These are phyloP conservation scores for Taphrorychus bicolor DNA, from an alignment of 2,888 invertebrate genomes.

Conservation along the genomic window DNA sequence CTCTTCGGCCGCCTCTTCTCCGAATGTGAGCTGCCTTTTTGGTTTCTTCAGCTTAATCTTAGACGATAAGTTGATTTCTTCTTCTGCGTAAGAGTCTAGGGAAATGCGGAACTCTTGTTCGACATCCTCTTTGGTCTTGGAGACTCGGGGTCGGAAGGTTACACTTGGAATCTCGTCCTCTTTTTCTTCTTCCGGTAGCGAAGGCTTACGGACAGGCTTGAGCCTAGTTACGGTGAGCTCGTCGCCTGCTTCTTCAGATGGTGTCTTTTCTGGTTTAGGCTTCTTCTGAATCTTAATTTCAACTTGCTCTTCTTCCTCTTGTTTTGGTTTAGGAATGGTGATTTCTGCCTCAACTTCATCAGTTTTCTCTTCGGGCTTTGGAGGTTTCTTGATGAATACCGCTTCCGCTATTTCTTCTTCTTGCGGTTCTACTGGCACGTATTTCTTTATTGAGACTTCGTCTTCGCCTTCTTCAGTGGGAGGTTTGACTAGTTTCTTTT, in stretches of 20 bases:
- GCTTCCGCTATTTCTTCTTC: constrained; percentile 68
- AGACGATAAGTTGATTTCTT: constrained; percentile 86
- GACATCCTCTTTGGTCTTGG: constrained; percentile 84
- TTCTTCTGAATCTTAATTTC: constrained; percentile 53
- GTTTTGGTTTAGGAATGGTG: constrained; percentile 40
- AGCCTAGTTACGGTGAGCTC: constrained; percentile 78
- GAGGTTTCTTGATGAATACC: constrained; percentile 65
- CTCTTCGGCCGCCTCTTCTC: constrained; percentile 79
- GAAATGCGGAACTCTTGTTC: constrained; percentile 91
- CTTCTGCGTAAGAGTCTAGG: constrained; percentile 84
- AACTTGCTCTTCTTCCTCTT: constrained; percentile 47
- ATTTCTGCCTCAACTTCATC: constrained; percentile 45
- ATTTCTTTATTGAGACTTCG: constrained; percentile 51
- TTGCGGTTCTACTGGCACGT: constrained; percentile 62
- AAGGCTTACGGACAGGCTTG: constrained; percentile 71
- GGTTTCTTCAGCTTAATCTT: constrained; percentile 81
- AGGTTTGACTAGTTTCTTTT: constrained; percentile 11
- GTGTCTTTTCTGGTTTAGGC: constrained; percentile 60
- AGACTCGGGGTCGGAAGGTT: constrained; percentile 77
- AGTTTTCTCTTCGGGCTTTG: constrained; percentile 58
- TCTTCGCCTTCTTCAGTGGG: constrained; percentile 40
- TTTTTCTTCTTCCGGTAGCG: constrained; percentile 69
- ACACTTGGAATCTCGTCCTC: constrained; percentile 81
- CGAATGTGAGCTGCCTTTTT: constrained; percentile 71
- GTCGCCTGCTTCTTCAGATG: constrained; percentile 67